Conservation (phyloP, 2,113 vertebrate genomes). For the Haemorhous mexicanus region DNA sequence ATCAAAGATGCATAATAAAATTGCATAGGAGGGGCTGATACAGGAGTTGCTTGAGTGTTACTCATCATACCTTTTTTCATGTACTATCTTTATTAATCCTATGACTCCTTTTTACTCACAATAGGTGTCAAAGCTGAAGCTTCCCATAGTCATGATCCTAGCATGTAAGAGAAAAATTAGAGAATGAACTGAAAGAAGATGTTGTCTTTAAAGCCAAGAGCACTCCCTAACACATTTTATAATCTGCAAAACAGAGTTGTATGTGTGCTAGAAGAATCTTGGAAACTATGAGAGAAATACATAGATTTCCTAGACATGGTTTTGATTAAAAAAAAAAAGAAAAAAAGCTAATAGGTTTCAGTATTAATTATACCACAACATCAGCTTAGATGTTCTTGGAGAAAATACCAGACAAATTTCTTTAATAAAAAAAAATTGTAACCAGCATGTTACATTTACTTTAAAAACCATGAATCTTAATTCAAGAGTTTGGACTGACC, state of each 20-base stretch:
- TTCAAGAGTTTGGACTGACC: background rate
- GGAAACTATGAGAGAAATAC: background rate
- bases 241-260: background rate
- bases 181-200: background rate
- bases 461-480: background rate
- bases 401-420: background rate
- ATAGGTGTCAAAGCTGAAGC: background rate
- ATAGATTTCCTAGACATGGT: background rate
- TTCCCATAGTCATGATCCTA: background rate
- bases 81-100: background rate
- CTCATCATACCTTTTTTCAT: background rate
- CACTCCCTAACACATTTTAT: background rate
- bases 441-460: background rate
- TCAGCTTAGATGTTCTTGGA: background rate
- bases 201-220: background rate
- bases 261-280: background rate
- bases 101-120: constrained; percentile 8
- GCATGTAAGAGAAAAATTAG: background rate
- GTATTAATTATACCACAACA: background rate
- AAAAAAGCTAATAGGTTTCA: background rate
- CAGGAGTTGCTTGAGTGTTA: background rate
- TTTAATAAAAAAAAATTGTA: background rate
- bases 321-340: background rate
- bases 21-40: constrained; percentile 1
- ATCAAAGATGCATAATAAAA: background rate